Percentiles rank a stretch among this genome's conserved stretches.
These are phyloP conservation scores for Leptinotarsa rubiginosa DNA, from an alignment of 2,888 invertebrate genomes.

Conservation along the genomic window DNA sequence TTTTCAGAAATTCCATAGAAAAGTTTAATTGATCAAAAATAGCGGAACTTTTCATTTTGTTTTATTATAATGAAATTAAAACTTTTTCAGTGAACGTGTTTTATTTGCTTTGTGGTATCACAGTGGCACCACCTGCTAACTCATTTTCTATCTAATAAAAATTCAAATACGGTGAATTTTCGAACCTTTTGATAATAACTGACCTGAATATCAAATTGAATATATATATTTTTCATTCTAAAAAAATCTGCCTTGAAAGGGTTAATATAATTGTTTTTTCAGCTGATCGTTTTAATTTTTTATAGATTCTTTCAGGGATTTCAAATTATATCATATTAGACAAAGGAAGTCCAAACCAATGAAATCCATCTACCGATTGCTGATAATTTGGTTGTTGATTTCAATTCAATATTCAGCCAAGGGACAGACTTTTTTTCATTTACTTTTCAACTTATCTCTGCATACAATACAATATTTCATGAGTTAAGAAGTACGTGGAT, in stretches of 20 bases:
- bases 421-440: no score
- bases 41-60: neutral
- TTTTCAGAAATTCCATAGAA: conserved; percentile 24
- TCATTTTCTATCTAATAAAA: conserved; percentile 5
- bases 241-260: conserved; percentile 23
- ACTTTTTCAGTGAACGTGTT: neutral
- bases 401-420: no score
- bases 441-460: no score
- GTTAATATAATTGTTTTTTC: neutral
- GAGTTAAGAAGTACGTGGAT: no score
- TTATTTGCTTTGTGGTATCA: conserved; percentile 20
- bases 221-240: neutral
- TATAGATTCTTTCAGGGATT: no score
- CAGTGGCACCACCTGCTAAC: conserved; percentile 8
- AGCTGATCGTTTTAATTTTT: no score
- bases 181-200: neutral
- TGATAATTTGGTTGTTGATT: no score
- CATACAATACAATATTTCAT: no score
- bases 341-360: no score
- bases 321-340: no score
- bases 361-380: no score
- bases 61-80: conserved; percentile 4
- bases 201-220: neutral
- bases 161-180: neutral
- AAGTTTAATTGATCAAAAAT: conserved; percentile 11